Conservation (phyloP, 2,113 vertebrate species). For the Benitochromis conjunctus region DNA sequence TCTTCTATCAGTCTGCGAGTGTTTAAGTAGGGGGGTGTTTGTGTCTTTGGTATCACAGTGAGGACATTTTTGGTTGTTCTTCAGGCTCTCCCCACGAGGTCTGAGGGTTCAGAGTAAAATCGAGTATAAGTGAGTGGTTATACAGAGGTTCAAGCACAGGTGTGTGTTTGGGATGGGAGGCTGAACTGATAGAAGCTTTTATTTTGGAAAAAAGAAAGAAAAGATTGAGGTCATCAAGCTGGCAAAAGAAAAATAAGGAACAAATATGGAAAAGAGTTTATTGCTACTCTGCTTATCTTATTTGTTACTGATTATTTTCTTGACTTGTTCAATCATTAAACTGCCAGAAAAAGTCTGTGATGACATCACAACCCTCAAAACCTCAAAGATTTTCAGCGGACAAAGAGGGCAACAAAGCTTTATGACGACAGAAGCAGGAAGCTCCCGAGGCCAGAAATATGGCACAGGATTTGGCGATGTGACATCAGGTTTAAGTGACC, state of each 20-base stretch:
- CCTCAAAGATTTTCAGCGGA: background rate
- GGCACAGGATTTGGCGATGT: background rate
- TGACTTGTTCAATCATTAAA: background rate
- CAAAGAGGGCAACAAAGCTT: background rate
- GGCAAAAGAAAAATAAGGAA: too few species aligned
- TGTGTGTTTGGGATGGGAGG: background rate
- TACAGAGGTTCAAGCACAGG: background rate
- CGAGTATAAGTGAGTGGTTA: background rate
- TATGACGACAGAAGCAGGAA: background rate
- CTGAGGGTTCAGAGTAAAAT: background rate
- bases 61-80: background rate
- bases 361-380: background rate
- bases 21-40: background rate
- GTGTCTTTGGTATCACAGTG: background rate
- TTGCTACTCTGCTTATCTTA: background rate
- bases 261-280: background rate
- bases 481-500: background rate
- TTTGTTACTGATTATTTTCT: background rate
- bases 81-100: fast-evolving
- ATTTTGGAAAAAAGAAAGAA: background rate
- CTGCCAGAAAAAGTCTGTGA: background rate
- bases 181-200: background rate
- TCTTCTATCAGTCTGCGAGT: background rate
- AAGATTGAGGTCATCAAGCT: background rate
- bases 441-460: background rate